Evolutionary conservation across 2,113 vertebrate species (phyloP).

Genomic region (Petrocephalus microphthalmus): DNA sequence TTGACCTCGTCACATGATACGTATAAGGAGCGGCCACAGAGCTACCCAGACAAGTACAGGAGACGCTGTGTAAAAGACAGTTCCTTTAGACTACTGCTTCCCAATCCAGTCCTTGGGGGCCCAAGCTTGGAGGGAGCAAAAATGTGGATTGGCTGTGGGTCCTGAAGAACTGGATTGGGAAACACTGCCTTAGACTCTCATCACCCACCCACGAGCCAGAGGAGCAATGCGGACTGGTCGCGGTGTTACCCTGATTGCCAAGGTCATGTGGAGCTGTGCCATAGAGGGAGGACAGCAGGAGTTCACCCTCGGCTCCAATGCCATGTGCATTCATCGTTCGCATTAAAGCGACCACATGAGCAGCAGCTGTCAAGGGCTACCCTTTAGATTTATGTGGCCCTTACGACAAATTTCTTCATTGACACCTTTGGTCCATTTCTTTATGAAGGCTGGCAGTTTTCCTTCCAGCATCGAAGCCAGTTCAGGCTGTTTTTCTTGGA

Average conservation of each 20-base stretch:
- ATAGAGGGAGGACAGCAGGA: background rate
- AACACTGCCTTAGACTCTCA: background rate
- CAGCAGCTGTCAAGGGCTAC: background rate
- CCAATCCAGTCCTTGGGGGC: no score
- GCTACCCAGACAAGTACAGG: background rate
- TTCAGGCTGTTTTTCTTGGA: conserved; percentile 2
- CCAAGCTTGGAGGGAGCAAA: no score
- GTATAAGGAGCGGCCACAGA: background rate
- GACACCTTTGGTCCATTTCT: background rate
- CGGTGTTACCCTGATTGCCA: background rate
- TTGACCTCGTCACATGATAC: background rate
- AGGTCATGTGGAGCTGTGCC: background rate
- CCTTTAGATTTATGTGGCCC: background rate
- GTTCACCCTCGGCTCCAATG: background rate
- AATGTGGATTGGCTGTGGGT: no score
- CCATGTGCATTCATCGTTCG: background rate
- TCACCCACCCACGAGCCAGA: background rate
- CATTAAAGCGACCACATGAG: background rate
- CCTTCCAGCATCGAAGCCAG: background rate
- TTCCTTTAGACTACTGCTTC: background rate
- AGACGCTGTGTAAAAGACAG: background rate
- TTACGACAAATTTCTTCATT: background rate
- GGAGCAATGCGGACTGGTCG: background rate
- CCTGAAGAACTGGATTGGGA: no score
- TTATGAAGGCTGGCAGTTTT: background rate